Evolutionary conservation across 2,888 invertebrate genomes (phyloP), one percentile per base, ranked within the genome.

Genomic region (Nasonia oneida): DNA sequence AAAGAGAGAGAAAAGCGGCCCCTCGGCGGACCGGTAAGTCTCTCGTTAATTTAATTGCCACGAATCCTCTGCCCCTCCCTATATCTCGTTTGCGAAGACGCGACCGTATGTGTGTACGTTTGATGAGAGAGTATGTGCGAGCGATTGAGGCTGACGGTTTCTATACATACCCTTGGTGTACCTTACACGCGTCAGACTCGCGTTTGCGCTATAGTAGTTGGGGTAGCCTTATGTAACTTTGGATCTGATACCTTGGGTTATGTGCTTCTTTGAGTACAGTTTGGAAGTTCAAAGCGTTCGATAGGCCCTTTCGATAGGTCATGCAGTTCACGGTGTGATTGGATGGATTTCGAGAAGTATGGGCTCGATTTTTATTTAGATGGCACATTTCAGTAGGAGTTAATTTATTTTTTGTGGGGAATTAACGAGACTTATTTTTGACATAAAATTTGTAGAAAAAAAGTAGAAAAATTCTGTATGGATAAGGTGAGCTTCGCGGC

Each of bases 11-110:
- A 29, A 29, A 67, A 14, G 67, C 6, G 8, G 64, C 29, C 12
- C 29, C 6, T 10, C 64, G 10, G 23, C 14, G 33, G 5, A 67
- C 0, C 14, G 67, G 67, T 67, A 67, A 67, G 67, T 67, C 67
- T 67, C 33, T 67, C 67, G 67, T 12, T 67, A 67, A 67, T 67
- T 67, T 67, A 67, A 67, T 67, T 33, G 33, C 67, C 33, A n/a
- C 23, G 29, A 29, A 67, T 29, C 12, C 10, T 29, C 29, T 23
- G 12, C 29, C 12, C 29, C 12, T 8, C 29, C 29, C 23, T 29
- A n/a, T 29, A 57, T 57, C 57, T 64, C 64, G 10, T 33, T 23
- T 12, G 29, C 29, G 29, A 64, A 29, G 6, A 64, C 29, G 23
- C 64, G 64, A 61, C 15, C 23, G 64, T 64, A 64, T 12, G 23